Conservation (phyloP, 2,797 vertebrate genomes). For the Esox masquinongy region DNA sequence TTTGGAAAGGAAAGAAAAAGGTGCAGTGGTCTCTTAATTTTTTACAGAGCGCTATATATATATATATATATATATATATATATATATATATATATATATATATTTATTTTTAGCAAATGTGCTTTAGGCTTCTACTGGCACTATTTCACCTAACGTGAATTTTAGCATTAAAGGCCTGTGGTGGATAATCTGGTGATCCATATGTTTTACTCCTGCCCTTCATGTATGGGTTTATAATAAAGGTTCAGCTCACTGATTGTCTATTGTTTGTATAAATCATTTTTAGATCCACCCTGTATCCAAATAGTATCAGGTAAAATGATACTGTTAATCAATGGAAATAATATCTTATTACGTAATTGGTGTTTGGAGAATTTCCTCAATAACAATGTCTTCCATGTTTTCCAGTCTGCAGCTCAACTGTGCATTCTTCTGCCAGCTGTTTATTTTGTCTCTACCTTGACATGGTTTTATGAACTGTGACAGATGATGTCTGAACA, state of each 20-base stretch:
- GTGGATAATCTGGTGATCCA: neutral
- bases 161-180: neutral
- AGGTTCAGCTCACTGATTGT: neutral
- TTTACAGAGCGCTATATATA: no score
- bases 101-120: neutral
- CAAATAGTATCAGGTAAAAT: neutral
- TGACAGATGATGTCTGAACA: constrained; percentile 76
- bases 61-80: no score
- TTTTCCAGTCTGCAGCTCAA: constrained; percentile 58
- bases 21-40: no score
- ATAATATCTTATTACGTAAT: neutral
- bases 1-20: no score
- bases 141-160: neutral
- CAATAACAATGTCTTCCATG: constrained; percentile 43
- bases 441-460: constrained; percentile 69
- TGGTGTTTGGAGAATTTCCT: constrained; percentile 35
- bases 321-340: neutral
- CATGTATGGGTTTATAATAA: neutral
- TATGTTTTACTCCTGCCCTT: neutral
- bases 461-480: constrained; percentile 67
- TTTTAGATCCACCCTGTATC: neutral
- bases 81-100: no score
- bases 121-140: neutral
- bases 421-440: constrained; percentile 64
- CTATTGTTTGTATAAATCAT: neutral